phyloP scores from a whole-genome alignment of 2,113 vertebrate genomes.

The Leptobrachium leishanense region DNA sequence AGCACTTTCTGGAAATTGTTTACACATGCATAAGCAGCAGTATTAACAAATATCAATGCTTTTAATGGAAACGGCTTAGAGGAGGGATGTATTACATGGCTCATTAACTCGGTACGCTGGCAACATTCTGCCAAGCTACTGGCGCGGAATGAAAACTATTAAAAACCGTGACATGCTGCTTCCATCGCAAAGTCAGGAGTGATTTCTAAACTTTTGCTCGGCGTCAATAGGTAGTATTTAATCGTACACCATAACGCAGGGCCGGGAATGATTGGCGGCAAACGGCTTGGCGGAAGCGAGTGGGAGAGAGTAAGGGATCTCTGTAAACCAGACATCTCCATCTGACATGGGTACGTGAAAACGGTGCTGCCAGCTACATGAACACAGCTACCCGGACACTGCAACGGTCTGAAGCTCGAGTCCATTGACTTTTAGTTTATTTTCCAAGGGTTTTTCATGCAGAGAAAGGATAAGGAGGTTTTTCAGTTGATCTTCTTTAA shows the following conservation, averaged over 20 bases:
- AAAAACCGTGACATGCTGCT: constrained; percentile 11
- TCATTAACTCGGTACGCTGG: constrained; percentile 21
- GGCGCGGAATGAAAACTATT: constrained; percentile 15
- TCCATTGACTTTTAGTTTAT: constrained; percentile 36
- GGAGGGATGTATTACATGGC: constrained; percentile 5
- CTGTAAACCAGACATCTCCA: constrained; percentile 38
- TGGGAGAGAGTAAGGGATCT: constrained; percentile 37
- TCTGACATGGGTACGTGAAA: constrained; percentile 35
- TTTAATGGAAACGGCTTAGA: constrained; percentile 32
- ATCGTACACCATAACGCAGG: constrained; percentile 14
- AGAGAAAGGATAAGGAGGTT: too few species aligned
- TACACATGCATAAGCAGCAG: constrained; percentile 18
- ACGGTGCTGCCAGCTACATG: constrained; percentile 37
- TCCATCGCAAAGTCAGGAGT: neutral
- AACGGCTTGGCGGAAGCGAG: constrained; percentile 42
- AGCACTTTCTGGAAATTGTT: constrained; percentile 38
- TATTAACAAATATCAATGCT: constrained; percentile 35
- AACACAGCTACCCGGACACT: constrained; percentile 24
- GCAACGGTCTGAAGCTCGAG: constrained; percentile 19
- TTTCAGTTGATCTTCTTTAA: too few species aligned
- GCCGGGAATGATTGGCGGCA: constrained; percentile 25
- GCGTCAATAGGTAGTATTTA: constrained; percentile 36
- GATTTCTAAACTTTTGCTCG: constrained; percentile 33
- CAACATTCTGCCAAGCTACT: neutral
- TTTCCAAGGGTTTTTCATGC: constrained; percentile 15